Evolutionary conservation across 37 sponge, comb jelly and placozoan species (phyloP), one percentile per base, ranked within the genome.

Genomic region (Eunapius fragilis): DNA sequence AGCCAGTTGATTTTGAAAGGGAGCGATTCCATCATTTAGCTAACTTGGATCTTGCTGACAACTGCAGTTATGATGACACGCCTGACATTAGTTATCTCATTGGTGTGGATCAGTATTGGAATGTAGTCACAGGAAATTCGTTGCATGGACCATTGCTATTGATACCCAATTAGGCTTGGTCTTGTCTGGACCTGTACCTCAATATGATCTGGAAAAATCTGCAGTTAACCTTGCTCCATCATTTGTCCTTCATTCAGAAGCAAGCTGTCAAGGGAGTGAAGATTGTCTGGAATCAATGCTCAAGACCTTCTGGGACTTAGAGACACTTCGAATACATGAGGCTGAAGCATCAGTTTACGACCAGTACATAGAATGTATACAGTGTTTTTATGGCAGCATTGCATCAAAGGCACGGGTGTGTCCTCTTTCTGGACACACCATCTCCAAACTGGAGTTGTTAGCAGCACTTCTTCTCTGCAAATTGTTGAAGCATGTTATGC

Each of bases 401-500:
- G 37, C 82, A 35, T 28, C 82, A 22, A 81, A 81, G 72, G 69
- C 82, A 26, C 31, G 82, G 25, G 82, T 81, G 28, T 10, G 71
- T 26, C 82, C 82, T 9, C 28, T 69, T 25, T 30, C 26, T n/a
- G 35, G 32, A 31, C 71, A 70, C 11, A 81, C 71, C n/a, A 81
- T 80, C 25, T 81, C 87, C 12, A 68, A 81, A 47, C 75, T 87
- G 73, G 87, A 87, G 30, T 37, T 87, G 25, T 32, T 87, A 25
- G 41, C 80, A 72, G 87, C 81, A 25, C 17, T 78, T 10, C 35
- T 85, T 27, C 79, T 85, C 9, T 26, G 71, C 27, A 32, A 72
- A 3, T 31, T 81, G 34, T 30, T 81, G 27, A 32, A 26, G 22
- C 68, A 33, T 31, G 70, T 81, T 9, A 25, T 30, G 23, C 19